Evolutionary conservation across 2,888 invertebrate species (phyloP), one percentile per base, ranked within the genome.

Genomic region (Chaetogeoica ovagalla): DNA sequence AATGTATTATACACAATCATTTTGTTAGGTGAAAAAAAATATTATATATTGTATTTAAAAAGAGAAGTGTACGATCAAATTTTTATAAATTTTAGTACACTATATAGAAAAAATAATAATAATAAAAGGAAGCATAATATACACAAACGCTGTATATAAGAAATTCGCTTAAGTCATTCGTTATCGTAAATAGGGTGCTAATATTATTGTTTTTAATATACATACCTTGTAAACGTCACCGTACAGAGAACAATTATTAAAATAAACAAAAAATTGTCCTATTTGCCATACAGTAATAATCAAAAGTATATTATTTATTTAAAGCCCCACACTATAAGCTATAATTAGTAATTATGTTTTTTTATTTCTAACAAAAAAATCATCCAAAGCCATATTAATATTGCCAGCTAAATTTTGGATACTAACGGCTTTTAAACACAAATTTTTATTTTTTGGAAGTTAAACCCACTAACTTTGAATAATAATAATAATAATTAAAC

Each of bases 211-310:
- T 75, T 77, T 63, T 21, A 79, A 79, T 79, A 39, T 63, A 79
- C 77, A 79, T 79, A 79, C 77, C 77, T 79, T 79, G 77, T 79
- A 79, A 79, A 79, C 63, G 77, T 79, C 77, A 79, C 77, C 55
- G 62, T 79, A 79, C 55, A 70, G 55, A 52, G 63, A 63, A 37
- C 55, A 39, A 55, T 63, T 70, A 62, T 39, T 63, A 68, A 74
- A 60, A 59, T 9, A 59, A 59, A 72, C 48, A 59, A 57, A 68
- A 75, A 66, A 30, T 63, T 69, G 69, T 70, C 62, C 39, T 75
- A 52, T 79, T 70, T 79, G 63, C 23, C 13, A 63, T 63, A 70
- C 21, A 55, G 70, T 71, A 63, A 63, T 71, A 63, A 63, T 79
- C n/a, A 70, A 79, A 30, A 63, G 77, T 79, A 70, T 79, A 70